These are phyloP conservation scores for Galbula dea DNA, from an alignment of 2,113 vertebrate genomes.

Conservation along the genomic window DNA sequence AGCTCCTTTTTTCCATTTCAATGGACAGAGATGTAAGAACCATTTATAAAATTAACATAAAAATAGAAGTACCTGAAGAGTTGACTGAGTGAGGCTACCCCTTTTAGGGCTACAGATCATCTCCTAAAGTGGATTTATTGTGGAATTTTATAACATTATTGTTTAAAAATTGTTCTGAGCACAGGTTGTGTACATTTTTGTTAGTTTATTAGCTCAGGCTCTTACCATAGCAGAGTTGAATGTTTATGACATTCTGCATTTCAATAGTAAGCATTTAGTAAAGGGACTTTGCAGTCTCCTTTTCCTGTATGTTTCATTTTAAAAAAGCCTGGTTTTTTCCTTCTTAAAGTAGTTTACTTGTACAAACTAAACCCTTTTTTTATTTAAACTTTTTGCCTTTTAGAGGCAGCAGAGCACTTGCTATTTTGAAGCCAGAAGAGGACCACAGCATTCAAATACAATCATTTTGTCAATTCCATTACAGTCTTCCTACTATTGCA, in stretches of 20 bases:
- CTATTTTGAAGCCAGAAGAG: background rate
- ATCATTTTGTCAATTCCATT: background rate
- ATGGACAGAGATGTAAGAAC: slow-evolving; percentile 91
- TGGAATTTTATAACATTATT: background rate
- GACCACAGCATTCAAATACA: background rate
- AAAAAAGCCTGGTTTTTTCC: background rate
- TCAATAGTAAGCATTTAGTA: background rate
- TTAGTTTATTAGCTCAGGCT: background rate
- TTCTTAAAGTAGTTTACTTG: background rate
- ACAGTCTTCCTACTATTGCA: background rate
- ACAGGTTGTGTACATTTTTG: background rate
- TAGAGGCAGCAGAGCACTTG: background rate
- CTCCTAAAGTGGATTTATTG: background rate
- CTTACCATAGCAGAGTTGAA: background rate
- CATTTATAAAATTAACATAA: background rate
- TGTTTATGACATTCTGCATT: background rate
- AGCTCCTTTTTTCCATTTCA: slow-evolving; percentile 91
- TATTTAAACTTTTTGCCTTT: background rate
- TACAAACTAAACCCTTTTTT: background rate
- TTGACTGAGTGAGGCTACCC: background rate
- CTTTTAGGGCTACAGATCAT: background rate
- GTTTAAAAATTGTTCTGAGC: background rate
- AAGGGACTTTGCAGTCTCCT: background rate
- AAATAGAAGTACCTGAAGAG: background rate
- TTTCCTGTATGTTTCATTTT: background rate